These are phyloP conservation scores for Spondyliosoma cantharus DNA, from an alignment of 2,797 vertebrate genomes.

Conservation along the genomic window DNA sequence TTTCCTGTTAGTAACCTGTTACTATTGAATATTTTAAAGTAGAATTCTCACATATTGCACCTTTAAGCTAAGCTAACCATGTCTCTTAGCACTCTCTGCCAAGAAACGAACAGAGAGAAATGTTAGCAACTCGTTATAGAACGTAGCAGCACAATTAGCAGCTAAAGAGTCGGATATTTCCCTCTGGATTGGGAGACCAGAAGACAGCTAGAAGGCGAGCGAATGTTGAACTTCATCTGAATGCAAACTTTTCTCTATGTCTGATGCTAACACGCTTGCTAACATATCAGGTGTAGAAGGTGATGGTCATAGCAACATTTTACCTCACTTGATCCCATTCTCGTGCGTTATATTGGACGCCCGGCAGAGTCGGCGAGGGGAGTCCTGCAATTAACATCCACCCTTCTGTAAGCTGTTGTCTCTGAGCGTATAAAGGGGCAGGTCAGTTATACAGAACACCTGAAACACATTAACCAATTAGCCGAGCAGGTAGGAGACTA, in stretches of 20 bases:
- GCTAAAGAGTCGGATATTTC: not conserved
- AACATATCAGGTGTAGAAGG: not conserved
- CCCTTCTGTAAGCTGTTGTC: not conserved
- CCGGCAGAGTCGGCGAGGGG: constrained; percentile 10
- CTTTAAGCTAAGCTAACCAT: not conserved
- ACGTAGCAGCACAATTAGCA: not conserved
- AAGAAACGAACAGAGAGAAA: too few species aligned
- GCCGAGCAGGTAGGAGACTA: constrained; percentile 25
- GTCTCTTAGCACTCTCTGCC: too few species aligned
- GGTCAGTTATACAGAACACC: constrained; percentile 22
- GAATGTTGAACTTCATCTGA: not conserved
- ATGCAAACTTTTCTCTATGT: not conserved
- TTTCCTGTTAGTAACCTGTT: too few species aligned
- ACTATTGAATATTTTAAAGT: too few species aligned
- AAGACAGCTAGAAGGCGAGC: not conserved
- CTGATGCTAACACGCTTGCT: not conserved
- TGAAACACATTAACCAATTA: constrained; percentile 59
- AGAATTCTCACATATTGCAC: too few species aligned
- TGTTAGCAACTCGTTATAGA: too few species aligned
- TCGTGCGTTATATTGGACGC: not conserved
- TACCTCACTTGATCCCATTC: not conserved
- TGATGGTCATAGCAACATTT: not conserved
- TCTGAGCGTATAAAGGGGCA: constrained; percentile 32
- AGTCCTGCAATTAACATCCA: not conserved
- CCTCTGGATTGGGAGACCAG: not conserved